Percentiles rank a stretch among this genome's conserved stretches.
Evolutionary conservation across 1,140 invertebrate species (phyloP).

Genomic region (Meloidogyne chitwoodi): DNA sequence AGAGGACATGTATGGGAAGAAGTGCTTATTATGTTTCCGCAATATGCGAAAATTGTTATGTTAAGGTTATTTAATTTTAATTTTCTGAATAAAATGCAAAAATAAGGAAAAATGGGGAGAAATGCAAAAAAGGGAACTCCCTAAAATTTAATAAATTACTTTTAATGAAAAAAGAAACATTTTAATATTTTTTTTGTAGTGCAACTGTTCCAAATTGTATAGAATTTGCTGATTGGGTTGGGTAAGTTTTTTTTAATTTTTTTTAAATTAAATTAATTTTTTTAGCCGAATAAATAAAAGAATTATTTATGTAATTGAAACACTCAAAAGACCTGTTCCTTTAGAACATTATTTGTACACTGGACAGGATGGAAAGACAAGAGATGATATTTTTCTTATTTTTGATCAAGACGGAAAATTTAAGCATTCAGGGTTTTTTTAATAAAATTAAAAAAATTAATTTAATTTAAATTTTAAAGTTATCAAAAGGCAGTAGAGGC

Average conservation of each 20-base stretch:
- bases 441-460: constrained; percentile 4
- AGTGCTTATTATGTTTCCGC: constrained; percentile 87
- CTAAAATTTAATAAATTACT: no score
- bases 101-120: no score
- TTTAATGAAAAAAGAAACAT: no score
- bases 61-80: constrained; percentile 31
- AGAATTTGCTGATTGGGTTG: constrained; percentile 95
- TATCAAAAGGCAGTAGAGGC: constrained; percentile 69
- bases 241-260: constrained; percentile 62
- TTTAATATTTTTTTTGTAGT: constrained; percentile 69
- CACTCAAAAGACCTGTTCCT: constrained; percentile 85
- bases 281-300: constrained; percentile 63
- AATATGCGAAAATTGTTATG: constrained; percentile 90
- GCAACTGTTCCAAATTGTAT: constrained; percentile 95
- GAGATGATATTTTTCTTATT: constrained; percentile 77
- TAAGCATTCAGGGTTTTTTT: constrained; percentile 60
- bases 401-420: constrained; percentile 72
- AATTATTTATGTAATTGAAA: constrained; percentile 91
- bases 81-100: background rate
- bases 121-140: no score
- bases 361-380: constrained; percentile 75
- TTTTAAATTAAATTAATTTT: constrained; percentile 12
- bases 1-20: constrained; percentile 99
- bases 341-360: constrained; percentile 82
- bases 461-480: constrained; percentile 10